Percentiles rank a stretch among this genome's conserved stretches.
Conservation (phyloP, 2,888 invertebrate genomes). For the Hirudinaria manillensis region DNA sequence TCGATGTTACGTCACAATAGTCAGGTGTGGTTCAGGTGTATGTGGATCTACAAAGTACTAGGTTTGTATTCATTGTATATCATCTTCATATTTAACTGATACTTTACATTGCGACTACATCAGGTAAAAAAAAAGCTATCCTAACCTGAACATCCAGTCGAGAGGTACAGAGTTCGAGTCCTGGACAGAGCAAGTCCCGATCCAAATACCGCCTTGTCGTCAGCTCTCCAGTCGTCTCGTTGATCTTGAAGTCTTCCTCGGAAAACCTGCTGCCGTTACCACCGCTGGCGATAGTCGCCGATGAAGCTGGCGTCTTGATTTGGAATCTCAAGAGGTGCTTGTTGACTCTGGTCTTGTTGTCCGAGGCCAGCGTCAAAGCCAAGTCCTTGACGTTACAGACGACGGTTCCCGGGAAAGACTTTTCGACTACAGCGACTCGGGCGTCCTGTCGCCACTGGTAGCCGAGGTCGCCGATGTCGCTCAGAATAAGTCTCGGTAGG, state of each 20-base stretch:
- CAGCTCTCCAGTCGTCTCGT: conserved; percentile 8
- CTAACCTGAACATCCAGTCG: conserved; percentile 15
- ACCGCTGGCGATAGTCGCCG: background rate
- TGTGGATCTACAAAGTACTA: too few relatives aligned
- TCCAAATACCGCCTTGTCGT: background rate
- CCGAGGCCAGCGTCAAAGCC: conserved; percentile 8
- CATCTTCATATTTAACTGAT: too few relatives aligned
- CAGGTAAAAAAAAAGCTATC: too few relatives aligned
- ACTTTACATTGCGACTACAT: too few relatives aligned
- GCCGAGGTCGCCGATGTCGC: too few relatives aligned
- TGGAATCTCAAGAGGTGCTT: conserved; percentile 17
- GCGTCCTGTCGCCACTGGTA: too few relatives aligned
- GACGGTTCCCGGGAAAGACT: background rate
- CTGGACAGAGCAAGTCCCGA: conserved; percentile 11
- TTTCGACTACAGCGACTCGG: background rate
- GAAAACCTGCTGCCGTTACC: background rate
- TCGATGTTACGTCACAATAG: too few relatives aligned
- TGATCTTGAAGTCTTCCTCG: background rate
- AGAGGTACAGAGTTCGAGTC: background rate
- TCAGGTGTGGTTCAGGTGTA: too few relatives aligned
- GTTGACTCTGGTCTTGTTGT: background rate
- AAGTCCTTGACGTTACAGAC: conserved; percentile 2
- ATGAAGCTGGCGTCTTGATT: background rate
- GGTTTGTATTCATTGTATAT: too few relatives aligned
- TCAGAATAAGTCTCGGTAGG: too few relatives aligned